A percentile compares a stretch with the other conserved stretches of the same genome.
phyloP scores from a whole-genome alignment of 2,797 vertebrate genomes.

The Melanotaenia pygmaea region DNA sequence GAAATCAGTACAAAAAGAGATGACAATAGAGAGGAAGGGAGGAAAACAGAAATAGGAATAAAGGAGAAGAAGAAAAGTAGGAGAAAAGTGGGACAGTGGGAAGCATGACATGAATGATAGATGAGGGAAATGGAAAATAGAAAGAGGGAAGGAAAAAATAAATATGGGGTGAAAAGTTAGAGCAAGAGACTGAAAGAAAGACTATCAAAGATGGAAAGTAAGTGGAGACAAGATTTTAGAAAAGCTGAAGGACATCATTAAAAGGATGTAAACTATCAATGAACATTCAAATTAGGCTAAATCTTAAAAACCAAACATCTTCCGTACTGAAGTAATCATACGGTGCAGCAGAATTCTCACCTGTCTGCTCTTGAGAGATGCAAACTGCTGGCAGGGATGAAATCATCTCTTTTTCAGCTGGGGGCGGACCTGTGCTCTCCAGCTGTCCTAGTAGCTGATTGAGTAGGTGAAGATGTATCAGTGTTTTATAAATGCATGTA shows the following conservation, averaged over 20 bases:
- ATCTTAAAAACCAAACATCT: not conserved
- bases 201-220: not conserved
- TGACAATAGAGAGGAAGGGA: not conserved
- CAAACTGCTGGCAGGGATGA: slow-evolving; percentile 89
- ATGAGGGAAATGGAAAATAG: not conserved
- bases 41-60: not conserved
- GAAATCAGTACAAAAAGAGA: not conserved
- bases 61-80: not conserved
- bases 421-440: slow-evolving; percentile 89
- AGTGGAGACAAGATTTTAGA: not conserved
- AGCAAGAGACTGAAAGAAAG: not conserved
- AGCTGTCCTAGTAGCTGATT: slow-evolving; percentile 88
- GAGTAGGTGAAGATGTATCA: slow-evolving; percentile 3
- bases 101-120: not conserved
- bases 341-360: slow-evolving; percentile 45
- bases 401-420: slow-evolving; percentile 91
- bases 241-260: not conserved
- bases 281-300: not conserved
- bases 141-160: not conserved
- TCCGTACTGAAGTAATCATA: slow-evolving; percentile 22
- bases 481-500: not conserved
- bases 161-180: not conserved
- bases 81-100: not conserved
- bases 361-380: slow-evolving; percentile 90
- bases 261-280: not conserved